Evolutionary conservation across 2,888 invertebrate species (phyloP).

Genomic region (Aquatica leii): DNA sequence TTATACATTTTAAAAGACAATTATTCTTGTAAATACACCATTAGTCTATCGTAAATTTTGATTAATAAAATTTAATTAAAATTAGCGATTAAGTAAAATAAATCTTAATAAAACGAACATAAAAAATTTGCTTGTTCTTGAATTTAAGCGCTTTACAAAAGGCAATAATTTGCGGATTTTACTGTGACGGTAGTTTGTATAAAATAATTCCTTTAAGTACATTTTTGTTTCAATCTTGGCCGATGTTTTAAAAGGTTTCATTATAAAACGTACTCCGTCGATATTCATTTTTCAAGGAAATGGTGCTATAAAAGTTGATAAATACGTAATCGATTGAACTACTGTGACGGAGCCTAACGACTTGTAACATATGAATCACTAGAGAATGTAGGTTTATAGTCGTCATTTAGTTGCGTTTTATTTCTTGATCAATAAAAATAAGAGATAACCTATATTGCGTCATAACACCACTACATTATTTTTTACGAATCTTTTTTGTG

Average conservation of each 20-base stretch:
- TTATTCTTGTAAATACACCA: too few relatives aligned
- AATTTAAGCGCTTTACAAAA: too few relatives aligned
- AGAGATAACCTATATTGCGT: slow-evolving; percentile 15
- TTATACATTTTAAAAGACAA: too few relatives aligned
- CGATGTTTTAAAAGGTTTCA: slow-evolving; percentile 8
- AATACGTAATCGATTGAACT: slow-evolving; percentile 53
- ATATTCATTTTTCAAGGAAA: slow-evolving; percentile 60
- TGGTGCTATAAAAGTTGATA: slow-evolving; percentile 58
- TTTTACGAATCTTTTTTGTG: slow-evolving; percentile 17
- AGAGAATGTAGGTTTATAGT: slow-evolving; percentile 50
- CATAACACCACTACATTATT: slow-evolving; percentile 15
- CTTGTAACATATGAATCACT: slow-evolving; percentile 56
- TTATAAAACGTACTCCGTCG: slow-evolving; percentile 49
- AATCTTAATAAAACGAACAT: too few relatives aligned
- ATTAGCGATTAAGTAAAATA: too few relatives aligned
- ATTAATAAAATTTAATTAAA: too few relatives aligned
- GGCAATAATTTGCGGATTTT: too few relatives aligned
- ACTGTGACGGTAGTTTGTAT: too few relatives aligned
- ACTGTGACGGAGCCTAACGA: slow-evolving; percentile 53
- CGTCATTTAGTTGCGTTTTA: slow-evolving; percentile 46
- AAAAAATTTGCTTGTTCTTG: too few relatives aligned
- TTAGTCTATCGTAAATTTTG: too few relatives aligned
- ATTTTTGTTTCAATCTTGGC: neutral
- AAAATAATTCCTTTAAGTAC: neutral
- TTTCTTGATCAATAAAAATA: slow-evolving; percentile 41